Evolutionary conservation across 2,113 vertebrate genomes (phyloP).

Genomic region (Pachyramphus minor): DNA sequence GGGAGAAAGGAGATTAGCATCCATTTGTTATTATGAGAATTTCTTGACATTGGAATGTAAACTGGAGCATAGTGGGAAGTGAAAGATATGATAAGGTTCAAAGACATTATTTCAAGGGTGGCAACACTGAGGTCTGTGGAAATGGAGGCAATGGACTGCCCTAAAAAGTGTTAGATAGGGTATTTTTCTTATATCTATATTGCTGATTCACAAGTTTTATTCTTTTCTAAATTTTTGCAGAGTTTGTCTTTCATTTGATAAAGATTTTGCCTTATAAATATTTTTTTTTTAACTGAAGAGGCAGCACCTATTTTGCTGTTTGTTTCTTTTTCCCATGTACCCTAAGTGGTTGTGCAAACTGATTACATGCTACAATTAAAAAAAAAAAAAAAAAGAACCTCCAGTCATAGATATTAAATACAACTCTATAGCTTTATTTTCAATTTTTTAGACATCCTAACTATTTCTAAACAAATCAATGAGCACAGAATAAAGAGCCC

Average conservation of each 20-base stretch:
- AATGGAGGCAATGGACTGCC: background rate
- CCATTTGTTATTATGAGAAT: background rate
- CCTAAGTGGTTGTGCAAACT: background rate
- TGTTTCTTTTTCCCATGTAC: accelerated
- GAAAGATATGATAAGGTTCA: background rate
- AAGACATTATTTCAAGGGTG: background rate
- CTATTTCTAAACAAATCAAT: background rate
- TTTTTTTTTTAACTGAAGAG: background rate
- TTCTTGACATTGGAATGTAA: background rate
- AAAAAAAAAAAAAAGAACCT: background rate
- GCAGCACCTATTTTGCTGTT: background rate
- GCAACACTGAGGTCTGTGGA: background rate
- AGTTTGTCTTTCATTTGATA: background rate
- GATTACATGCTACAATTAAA: background rate
- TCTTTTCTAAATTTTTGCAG: background rate
- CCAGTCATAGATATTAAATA: background rate
- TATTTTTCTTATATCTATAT: background rate
- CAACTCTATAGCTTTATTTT: background rate
- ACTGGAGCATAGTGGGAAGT: background rate
- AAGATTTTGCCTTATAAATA: background rate
- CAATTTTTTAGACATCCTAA: background rate
- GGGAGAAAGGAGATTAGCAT: background rate
- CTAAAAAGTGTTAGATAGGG: background rate
- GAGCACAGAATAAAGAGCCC: background rate
- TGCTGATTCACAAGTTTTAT: background rate